Conservation (phyloP, 2,888 invertebrate species). For the Ommatoiulus sabulosus region DNA sequence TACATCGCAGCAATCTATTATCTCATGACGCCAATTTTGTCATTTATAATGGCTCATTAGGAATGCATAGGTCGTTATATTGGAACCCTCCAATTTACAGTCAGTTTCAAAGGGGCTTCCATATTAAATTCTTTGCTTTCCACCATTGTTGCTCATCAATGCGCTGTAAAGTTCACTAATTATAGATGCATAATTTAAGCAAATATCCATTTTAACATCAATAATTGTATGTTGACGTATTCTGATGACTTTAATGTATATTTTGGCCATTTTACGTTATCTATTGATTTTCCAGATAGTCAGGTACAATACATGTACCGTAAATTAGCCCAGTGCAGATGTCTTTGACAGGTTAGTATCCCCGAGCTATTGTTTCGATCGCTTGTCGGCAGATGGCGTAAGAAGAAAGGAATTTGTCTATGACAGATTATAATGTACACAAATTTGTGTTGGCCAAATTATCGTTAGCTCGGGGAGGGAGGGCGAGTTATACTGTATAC, state of each 20-base stretch:
- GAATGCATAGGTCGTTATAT: slow-evolving; percentile 4
- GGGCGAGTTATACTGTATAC: too few species aligned
- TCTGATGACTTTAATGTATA: background rate
- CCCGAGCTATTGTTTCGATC: background rate
- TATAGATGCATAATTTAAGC: background rate
- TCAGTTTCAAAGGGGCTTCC: background rate
- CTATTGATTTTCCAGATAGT: background rate
- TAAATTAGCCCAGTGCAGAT: background rate
- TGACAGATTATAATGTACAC: background rate
- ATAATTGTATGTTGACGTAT: background rate
- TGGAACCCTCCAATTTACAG: slow-evolving; percentile 22
- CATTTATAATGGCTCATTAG: slow-evolving; percentile 40
- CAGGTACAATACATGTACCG: background rate
- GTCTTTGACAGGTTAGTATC: background rate
- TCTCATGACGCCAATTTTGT: slow-evolving; percentile 18
- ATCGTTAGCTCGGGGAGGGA: too few species aligned
- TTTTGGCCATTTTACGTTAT: background rate
- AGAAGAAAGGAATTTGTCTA: background rate
- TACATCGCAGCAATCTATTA: background rate
- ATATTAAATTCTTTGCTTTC: background rate
- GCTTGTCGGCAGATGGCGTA: background rate
- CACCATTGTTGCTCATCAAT: background rate
- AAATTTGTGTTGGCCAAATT: background rate
- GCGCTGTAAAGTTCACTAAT: background rate
- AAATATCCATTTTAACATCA: background rate